phyloP scores from a whole-genome alignment of 2,888 invertebrate species.

The Monopis laevigella region DNA sequence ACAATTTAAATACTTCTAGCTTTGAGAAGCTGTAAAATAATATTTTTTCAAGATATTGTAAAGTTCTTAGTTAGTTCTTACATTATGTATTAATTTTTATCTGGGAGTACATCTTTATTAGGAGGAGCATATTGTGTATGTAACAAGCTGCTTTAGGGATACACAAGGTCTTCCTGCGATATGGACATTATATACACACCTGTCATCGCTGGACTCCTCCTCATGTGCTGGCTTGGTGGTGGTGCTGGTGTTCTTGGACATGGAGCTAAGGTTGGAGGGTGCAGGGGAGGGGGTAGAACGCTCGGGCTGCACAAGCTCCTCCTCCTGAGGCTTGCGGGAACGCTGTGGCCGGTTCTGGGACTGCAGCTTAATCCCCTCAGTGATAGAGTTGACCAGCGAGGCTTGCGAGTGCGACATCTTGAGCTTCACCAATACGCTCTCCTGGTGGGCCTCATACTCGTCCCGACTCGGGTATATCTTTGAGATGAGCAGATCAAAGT shows the following conservation, averaged over 20 bases:
- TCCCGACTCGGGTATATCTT: conserved; percentile 97
- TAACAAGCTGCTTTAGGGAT: too few species aligned
- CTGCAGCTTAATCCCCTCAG: conserved; percentile 92
- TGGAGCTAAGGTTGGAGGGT: conserved; percentile 75
- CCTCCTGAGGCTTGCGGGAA: conserved; percentile 75
- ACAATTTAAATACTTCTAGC: too few species aligned
- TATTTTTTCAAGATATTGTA: too few species aligned
- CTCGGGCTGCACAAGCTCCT: too few species aligned
- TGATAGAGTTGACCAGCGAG: conserved; percentile 92
- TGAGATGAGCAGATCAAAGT: conserved; percentile 96
- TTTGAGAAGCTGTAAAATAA: too few species aligned
- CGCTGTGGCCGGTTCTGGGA: conserved; percentile 87
- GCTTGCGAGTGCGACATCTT: conserved; percentile 94
- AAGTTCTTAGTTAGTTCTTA: too few species aligned
- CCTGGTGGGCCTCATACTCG: conserved; percentile 95
- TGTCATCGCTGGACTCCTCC: conserved; percentile 73
- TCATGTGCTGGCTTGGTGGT: conserved; percentile 78
- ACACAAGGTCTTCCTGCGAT: too few species aligned
- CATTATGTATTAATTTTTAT: too few species aligned
- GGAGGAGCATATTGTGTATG: too few species aligned
- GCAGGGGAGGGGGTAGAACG: conserved; percentile 79
- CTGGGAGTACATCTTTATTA: too few species aligned
- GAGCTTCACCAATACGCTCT: conserved; percentile 88
- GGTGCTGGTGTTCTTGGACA: conserved; percentile 68
- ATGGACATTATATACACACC: too few species aligned